phyloP scores from a whole-genome alignment of 2,113 vertebrate species.

The Fukomys damarensis region DNA sequence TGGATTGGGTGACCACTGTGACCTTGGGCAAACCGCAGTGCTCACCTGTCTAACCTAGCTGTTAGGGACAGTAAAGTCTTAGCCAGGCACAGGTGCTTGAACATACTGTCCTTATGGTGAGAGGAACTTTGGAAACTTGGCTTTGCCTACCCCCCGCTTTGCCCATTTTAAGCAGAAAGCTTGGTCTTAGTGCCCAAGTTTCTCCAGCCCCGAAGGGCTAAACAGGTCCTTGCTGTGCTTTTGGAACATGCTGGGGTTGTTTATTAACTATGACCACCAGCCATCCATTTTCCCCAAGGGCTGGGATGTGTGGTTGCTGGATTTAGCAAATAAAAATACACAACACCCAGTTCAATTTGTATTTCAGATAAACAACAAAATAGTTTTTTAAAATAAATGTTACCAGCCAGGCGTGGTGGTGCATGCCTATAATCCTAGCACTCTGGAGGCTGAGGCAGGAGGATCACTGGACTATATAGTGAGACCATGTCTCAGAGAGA shows the following conservation, averaged over 20 bases:
- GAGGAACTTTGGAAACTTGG: background rate
- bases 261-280: constrained; percentile 67
- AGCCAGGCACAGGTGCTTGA: background rate
- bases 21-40: constrained; percentile 55
- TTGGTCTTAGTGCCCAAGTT: background rate
- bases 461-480: background rate
- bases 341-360: constrained; percentile 29
- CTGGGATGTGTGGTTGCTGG: background rate
- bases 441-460: background rate
- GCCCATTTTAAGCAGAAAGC: background rate
- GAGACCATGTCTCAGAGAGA: background rate
- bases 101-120: background rate
- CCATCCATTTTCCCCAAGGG: background rate
- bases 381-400: background rate
- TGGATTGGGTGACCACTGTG: background rate
- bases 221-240: background rate
- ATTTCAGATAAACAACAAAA: constrained; percentile 42
- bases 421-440: background rate
- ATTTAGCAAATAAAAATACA: constrained; percentile 64
- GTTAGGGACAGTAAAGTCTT: background rate
- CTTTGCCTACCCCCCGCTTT: background rate
- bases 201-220: background rate
- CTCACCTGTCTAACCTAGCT: background rate
- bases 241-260: constrained; percentile 31
- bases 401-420: background rate